A percentile compares a stretch with the other conserved stretches of the same genome.
Evolutionary conservation across 2,797 vertebrate genomes (phyloP).

Genomic region (Pantherophis vulpinus): DNA sequence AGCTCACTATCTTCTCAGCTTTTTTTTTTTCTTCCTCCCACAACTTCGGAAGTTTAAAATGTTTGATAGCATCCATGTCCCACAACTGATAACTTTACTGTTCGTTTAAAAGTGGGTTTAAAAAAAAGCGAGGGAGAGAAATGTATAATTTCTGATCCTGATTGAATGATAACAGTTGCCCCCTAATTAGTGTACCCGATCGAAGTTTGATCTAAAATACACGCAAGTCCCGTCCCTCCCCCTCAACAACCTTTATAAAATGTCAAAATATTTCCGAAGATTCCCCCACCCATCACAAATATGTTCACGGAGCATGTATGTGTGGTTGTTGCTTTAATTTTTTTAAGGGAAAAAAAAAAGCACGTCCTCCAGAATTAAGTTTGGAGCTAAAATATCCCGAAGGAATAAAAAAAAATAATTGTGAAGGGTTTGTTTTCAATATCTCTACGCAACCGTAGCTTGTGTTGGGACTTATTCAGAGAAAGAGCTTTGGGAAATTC

Average conservation of each 20-base stretch:
- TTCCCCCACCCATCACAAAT: not conserved
- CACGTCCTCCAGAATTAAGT: not conserved
- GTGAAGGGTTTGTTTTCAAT: not conserved
- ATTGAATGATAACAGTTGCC: not conserved
- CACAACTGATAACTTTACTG: not conserved
- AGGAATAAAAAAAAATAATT: no score
- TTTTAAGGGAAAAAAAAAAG: not conserved
- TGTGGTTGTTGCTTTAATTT: not conserved
- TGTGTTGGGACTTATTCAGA: not conserved
- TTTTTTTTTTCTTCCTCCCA: not conserved
- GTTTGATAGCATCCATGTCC: no score
- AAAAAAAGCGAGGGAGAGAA: no score
- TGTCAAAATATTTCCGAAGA: not conserved
- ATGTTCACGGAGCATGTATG: not conserved
- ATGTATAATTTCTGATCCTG: not conserved
- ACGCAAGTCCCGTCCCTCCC: not conserved
- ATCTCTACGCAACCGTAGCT: not conserved
- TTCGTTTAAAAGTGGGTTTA: not conserved
- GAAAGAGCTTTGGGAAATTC: not conserved
- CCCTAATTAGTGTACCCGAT: not conserved
- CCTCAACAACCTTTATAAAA: not conserved
- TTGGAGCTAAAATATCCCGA: not conserved
- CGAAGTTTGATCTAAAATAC: not conserved
- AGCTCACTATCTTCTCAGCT: not conserved
- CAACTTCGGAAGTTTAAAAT: not conserved